Evolutionary conservation across 2,888 invertebrate genomes (phyloP).

Genomic region (Drosophila robusta): DNA sequence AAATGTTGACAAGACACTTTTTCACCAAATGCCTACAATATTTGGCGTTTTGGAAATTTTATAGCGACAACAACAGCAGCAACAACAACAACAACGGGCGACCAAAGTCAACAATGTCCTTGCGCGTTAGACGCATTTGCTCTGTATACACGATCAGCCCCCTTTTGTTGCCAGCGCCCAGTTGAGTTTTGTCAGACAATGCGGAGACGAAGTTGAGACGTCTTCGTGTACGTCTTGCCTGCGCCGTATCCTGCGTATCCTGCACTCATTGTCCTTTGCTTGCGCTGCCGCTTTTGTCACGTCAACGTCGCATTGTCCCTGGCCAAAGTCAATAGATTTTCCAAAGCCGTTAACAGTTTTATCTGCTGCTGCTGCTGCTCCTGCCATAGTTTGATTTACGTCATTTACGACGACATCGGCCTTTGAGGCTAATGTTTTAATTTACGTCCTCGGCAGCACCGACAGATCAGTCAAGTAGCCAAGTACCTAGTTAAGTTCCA

Average conservation of each 20-base stretch:
- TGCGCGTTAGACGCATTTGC: constrained; percentile 35
- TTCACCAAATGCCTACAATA: constrained; percentile 72
- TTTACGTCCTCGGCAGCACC: constrained; percentile 44
- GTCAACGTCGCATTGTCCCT: constrained; percentile 55
- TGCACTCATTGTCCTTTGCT: constrained; percentile 42
- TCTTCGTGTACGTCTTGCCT: constrained; percentile 36
- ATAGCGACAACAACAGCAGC: constrained; percentile 51
- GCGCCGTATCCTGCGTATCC: constrained; percentile 9
- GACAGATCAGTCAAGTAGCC: constrained; percentile 38
- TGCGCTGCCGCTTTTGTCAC: constrained; percentile 62
- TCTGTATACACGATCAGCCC: constrained; percentile 80
- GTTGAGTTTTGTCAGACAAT: constrained; percentile 69
- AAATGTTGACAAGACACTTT: constrained; percentile 72
- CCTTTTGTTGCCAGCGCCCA: constrained; percentile 75
- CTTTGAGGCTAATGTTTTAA: constrained; percentile 57
- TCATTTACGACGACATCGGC: constrained; percentile 68
- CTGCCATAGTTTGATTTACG: constrained; percentile 49
- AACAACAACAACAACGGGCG: constrained; percentile 16
- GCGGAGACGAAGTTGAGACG: constrained; percentile 65
- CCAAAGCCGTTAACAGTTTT: constrained; percentile 65
- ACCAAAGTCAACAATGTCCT: constrained; percentile 61
- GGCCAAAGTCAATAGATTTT: constrained; percentile 72
- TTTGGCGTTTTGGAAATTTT: constrained; percentile 71
- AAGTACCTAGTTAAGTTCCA: constrained; percentile 7
- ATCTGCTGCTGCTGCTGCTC: constrained; percentile 23